These are phyloP conservation scores for Zygothrica quintamaculata DNA, from an alignment of 2,888 invertebrate genomes.

Conservation along the genomic window DNA sequence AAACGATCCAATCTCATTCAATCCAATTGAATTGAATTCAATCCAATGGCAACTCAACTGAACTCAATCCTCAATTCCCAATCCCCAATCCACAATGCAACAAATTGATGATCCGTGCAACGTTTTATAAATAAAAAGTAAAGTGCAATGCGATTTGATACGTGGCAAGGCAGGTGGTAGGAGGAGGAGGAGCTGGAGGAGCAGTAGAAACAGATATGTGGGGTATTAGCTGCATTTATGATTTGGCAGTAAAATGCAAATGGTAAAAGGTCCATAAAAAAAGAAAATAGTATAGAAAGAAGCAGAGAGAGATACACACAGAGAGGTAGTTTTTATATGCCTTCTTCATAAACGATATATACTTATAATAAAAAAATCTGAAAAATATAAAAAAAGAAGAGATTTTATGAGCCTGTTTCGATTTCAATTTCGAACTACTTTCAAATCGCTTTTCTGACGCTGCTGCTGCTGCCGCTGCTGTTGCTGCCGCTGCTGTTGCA, in stretches of 20 bases:
- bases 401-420: slow-evolving; percentile 67
- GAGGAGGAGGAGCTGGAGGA: not conserved
- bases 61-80: not conserved
- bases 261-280: slow-evolving; percentile 72
- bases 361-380: not conserved
- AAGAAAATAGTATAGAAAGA: slow-evolving; percentile 36
- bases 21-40: slow-evolving; percentile 1
- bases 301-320: slow-evolving; percentile 4
- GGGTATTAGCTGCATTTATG: slow-evolving; percentile 58
- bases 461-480: slow-evolving; percentile 39
- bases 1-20: not conserved
- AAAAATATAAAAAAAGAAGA: slow-evolving; percentile 16
- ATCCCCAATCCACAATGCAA: no score
- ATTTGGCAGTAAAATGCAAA: slow-evolving; percentile 79
- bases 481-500: slow-evolving; percentile 28
- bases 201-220: no score
- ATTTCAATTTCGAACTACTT: slow-evolving; percentile 75
- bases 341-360: not conserved
- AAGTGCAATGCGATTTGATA: slow-evolving; percentile 18
- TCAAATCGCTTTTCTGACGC: slow-evolving; percentile 63
- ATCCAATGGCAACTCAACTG: slow-evolving; percentile 10
- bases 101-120: slow-evolving; percentile 43
- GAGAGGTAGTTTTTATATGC: slow-evolving; percentile 59
- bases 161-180: not conserved
- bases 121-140: slow-evolving; percentile 61